A percentile compares a stretch with the other conserved stretches of the same genome.
These are phyloP conservation scores for Gallinago jamesoni DNA, from an alignment of 2,113 vertebrate species.

Conservation along the genomic window DNA sequence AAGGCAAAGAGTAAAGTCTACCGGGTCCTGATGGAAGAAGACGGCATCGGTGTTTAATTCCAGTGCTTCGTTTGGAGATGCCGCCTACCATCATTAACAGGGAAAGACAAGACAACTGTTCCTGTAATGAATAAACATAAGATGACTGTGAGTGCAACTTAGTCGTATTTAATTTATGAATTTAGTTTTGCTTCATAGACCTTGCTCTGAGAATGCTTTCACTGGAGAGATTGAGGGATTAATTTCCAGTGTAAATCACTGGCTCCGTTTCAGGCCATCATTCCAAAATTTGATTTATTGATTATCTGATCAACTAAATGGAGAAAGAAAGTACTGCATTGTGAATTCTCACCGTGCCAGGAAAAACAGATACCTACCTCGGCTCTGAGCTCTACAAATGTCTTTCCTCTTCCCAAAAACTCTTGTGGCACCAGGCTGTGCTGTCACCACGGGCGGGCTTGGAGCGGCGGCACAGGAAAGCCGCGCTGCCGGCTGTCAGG, in stretches of 20 bases:
- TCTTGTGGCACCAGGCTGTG: background rate
- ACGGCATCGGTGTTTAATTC: background rate
- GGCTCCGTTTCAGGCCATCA: background rate
- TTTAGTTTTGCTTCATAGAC: constrained; percentile 56
- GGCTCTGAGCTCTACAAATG: background rate
- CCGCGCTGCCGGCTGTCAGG: constrained; percentile 30
- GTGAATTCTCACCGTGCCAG: background rate
- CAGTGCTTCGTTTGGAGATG: background rate
- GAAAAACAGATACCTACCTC: background rate
- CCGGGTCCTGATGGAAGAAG: background rate
- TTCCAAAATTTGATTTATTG: constrained; percentile 26
- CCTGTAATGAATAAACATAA: constrained; percentile 66
- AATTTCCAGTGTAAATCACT: constrained; percentile 50
- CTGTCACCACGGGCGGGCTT: background rate
- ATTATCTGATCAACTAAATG: constrained; percentile 20
- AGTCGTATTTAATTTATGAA: constrained; percentile 61
- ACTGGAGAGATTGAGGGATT: constrained; percentile 23
- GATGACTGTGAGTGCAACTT: constrained; percentile 27
- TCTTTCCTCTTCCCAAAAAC: background rate
- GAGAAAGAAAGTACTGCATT: background rate
- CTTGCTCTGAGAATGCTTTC: constrained; percentile 14
- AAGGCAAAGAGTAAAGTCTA: background rate
- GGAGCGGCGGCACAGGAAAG: background rate
- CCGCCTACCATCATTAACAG: constrained; percentile 23
- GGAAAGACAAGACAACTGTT: constrained; percentile 15